Evolutionary conservation across 2,797 vertebrate genomes (phyloP).

Genomic region (Gymnoscopelus microlampas): DNA sequence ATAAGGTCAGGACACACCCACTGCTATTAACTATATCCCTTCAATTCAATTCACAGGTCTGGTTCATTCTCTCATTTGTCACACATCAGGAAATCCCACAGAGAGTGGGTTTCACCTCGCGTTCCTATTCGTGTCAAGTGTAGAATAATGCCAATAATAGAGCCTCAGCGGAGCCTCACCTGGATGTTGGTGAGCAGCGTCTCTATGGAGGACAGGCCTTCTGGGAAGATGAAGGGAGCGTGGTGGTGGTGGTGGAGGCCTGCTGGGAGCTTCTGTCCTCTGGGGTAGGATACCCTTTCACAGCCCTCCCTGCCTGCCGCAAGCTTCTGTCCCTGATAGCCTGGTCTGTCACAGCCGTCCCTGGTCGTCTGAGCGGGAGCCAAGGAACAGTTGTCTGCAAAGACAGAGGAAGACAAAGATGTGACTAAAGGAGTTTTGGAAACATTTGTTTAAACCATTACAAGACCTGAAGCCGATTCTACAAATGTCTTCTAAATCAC

Average conservation of each 20-base stretch:
- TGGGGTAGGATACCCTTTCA: slow-evolving; percentile 90
- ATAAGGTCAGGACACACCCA: slow-evolving; percentile 75
- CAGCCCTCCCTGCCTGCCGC: slow-evolving; percentile 81
- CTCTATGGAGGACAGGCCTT: slow-evolving; percentile 99
- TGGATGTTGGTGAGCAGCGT: slow-evolving; percentile 99
- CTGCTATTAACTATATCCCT: slow-evolving; percentile 62
- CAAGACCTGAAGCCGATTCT: too few species aligned
- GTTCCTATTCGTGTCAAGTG: slow-evolving; percentile 63
- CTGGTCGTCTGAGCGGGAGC: slow-evolving; percentile 87
- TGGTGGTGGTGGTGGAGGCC: slow-evolving; percentile 92
- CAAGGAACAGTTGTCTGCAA: slow-evolving; percentile 90
- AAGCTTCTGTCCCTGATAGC: slow-evolving; percentile 88
- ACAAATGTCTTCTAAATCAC: too few species aligned
- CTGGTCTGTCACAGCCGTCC: slow-evolving; percentile 91
- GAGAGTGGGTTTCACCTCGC: slow-evolving; percentile 60
- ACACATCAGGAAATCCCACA: slow-evolving; percentile 72
- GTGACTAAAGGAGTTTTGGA: too few species aligned
- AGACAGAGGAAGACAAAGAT: slow-evolving; percentile 10
- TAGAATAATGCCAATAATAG: slow-evolving; percentile 57
- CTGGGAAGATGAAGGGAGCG: slow-evolving; percentile 96
- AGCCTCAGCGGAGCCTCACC: slow-evolving; percentile 85
- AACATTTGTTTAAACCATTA: too few species aligned
- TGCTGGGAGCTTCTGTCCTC: slow-evolving; percentile 91
- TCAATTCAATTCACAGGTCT: slow-evolving; percentile 62
- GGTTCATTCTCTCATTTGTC: slow-evolving; percentile 60